Percentiles rank a stretch among this genome's conserved stretches.
phyloP scores from a whole-genome alignment of 2,113 vertebrate genomes.

The Hippocampus zosterae region DNA sequence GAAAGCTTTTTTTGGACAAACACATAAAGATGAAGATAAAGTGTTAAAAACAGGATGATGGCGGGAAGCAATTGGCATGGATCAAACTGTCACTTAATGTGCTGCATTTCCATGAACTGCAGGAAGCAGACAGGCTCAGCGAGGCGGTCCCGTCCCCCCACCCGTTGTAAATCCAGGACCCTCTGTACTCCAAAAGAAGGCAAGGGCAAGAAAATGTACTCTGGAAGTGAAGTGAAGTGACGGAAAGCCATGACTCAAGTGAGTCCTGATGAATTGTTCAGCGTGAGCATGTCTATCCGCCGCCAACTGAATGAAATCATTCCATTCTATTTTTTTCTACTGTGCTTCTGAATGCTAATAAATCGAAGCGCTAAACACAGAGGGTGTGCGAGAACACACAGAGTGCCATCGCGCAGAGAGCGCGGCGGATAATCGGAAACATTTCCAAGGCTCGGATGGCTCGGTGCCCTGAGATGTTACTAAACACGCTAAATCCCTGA shows the following conservation, averaged over 20 bases:
- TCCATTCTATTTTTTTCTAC: neutral
- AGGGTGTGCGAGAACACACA: slow-evolving; percentile 14
- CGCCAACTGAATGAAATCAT: neutral
- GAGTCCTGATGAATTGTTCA: no score
- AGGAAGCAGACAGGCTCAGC: slow-evolving; percentile 65
- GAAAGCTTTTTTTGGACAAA: slow-evolving; percentile 32
- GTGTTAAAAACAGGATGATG: slow-evolving; percentile 35
- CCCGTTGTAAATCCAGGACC: neutral
- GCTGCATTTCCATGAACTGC: slow-evolving; percentile 64
- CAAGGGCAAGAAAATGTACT: no score
- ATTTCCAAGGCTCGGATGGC: slow-evolving; percentile 73
- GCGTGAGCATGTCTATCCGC: neutral
- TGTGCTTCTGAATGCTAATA: neutral
- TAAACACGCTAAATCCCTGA: slow-evolving; percentile 59
- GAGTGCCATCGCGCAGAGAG: slow-evolving; percentile 43
- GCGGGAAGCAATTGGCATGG: slow-evolving; percentile 30
- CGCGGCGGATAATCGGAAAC: slow-evolving; percentile 73
- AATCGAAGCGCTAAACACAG: slow-evolving; percentile 8
- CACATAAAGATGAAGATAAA: slow-evolving; percentile 31
- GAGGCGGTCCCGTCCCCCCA: slow-evolving; percentile 32
- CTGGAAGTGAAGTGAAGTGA: no score
- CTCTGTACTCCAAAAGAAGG: no score
- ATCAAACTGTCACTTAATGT: slow-evolving; percentile 69
- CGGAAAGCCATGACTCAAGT: no score
- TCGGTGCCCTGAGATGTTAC: slow-evolving; percentile 68